These are phyloP conservation scores for Chrysotoxum bicinctum DNA, from an alignment of 2,888 invertebrate genomes.

Conservation along the genomic window DNA sequence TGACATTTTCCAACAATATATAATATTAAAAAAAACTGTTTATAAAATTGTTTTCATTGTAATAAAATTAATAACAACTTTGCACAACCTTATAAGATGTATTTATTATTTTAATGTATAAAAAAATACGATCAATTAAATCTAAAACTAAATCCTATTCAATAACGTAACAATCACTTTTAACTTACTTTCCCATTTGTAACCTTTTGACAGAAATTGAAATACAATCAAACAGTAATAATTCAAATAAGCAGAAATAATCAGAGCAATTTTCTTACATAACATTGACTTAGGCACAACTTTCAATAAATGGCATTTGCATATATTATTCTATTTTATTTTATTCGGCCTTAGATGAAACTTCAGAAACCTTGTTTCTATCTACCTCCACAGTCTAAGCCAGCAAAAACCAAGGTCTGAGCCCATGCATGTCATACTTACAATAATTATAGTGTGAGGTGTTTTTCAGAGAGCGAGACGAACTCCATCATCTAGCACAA, in stretches of 20 bases:
- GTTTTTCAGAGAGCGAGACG: not conserved
- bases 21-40: no score
- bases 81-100: no score
- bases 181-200: not conserved
- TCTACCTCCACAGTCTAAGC: conserved; percentile 12
- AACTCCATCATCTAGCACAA: not conserved
- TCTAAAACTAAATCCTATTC: no score
- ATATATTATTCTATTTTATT: conserved; percentile 5
- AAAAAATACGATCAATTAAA: no score
- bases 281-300: conserved; percentile 8
- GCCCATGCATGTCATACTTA: conserved; percentile 8
- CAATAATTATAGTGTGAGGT: conserved; percentile 1
- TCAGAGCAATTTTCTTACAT: not conserved
- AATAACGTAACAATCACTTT: no score
- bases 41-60: no score
- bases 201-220: not conserved
- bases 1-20: no score
- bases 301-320: not conserved
- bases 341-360: not conserved
- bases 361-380: not conserved
- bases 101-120: no score
- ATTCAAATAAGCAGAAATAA: not conserved
- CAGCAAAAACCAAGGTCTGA: not conserved
- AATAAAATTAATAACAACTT: no score
- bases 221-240: not conserved